These are phyloP conservation scores for Yponomeuta malinellus DNA, from an alignment of 2,888 invertebrate genomes.

Conservation along the genomic window DNA sequence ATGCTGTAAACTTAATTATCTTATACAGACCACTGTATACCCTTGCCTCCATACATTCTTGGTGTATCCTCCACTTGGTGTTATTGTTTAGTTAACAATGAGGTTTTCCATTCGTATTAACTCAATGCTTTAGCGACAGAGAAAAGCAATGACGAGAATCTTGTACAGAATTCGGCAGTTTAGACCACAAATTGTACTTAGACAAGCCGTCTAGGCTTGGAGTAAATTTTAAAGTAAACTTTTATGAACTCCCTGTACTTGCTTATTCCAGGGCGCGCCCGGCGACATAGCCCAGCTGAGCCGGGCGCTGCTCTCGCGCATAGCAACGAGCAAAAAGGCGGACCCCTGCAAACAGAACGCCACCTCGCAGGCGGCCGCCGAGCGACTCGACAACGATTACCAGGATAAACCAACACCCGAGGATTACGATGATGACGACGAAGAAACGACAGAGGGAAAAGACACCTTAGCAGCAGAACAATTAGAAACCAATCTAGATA, in stretches of 20 bases:
- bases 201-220: too few relatives aligned
- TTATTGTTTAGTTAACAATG: too few relatives aligned
- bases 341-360: conserved; percentile 29
- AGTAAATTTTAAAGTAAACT: neutral
- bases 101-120: too few relatives aligned
- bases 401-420: conserved; percentile 28
- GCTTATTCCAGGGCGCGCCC: conserved; percentile 52
- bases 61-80: too few relatives aligned
- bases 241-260: neutral
- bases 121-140: too few relatives aligned
- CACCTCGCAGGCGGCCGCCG: conserved; percentile 50
- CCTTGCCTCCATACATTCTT: too few relatives aligned
- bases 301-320: conserved; percentile 49
- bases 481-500: conserved; percentile 5
- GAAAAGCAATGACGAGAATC: too few relatives aligned
- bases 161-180: too few relatives aligned
- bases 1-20: too few relatives aligned
- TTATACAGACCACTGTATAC: too few relatives aligned
- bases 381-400: conserved; percentile 45
- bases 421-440: conserved; percentile 42
- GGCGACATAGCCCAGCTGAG: conserved; percentile 54
- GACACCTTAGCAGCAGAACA: conserved; percentile 12
- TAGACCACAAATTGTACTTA: too few relatives aligned
- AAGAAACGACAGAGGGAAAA: conserved; percentile 22
- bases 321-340: conserved; percentile 41